phyloP scores from a whole-genome alignment of 2,888 invertebrate genomes.

The Latheticus oryzae region DNA sequence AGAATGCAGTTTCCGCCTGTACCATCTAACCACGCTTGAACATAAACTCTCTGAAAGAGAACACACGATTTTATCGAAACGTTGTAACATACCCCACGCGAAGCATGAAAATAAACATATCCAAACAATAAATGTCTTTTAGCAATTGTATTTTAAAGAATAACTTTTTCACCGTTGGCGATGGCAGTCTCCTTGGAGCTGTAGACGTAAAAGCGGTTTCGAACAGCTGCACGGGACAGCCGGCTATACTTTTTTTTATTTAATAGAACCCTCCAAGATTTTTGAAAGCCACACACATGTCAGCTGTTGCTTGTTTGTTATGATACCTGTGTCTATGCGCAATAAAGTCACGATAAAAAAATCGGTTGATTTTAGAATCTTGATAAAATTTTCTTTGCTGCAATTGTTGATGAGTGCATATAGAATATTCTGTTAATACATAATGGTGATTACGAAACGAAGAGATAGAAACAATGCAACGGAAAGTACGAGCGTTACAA shows the following conservation, averaged over 20 bases:
- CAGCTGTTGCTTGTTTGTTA: constrained; percentile 52
- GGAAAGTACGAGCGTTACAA: constrained; percentile 39
- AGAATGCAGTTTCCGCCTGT: too few relatives aligned
- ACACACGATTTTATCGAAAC: too few relatives aligned
- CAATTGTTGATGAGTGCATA: too few relatives aligned
- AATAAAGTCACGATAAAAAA: constrained; percentile 29
- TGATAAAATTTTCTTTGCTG: too few relatives aligned
- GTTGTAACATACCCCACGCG: too few relatives aligned
- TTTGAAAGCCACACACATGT: constrained; percentile 51
- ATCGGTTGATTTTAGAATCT: constrained; percentile 2
- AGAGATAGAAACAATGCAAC: constrained; percentile 42
- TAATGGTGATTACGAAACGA: constrained; percentile 26
- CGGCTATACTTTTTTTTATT: constrained; percentile 35
- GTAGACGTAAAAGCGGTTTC: constrained; percentile 17
- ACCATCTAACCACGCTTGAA: too few relatives aligned
- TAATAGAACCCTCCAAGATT: constrained; percentile 47
- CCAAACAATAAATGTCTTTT: too few relatives aligned
- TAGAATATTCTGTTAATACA: constrained; percentile 2
- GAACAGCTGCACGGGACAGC: constrained; percentile 37
- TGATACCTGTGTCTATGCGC: constrained; percentile 50
- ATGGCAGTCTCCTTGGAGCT: constrained; percentile 18
- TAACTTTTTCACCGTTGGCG: constrained; percentile 13
- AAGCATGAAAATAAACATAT: too few relatives aligned
- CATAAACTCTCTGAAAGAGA: too few relatives aligned
- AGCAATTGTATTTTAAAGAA: constrained; percentile 1